Conservation (phyloP, 2,113 vertebrate genomes). For the Neoarius graeffei region DNA sequence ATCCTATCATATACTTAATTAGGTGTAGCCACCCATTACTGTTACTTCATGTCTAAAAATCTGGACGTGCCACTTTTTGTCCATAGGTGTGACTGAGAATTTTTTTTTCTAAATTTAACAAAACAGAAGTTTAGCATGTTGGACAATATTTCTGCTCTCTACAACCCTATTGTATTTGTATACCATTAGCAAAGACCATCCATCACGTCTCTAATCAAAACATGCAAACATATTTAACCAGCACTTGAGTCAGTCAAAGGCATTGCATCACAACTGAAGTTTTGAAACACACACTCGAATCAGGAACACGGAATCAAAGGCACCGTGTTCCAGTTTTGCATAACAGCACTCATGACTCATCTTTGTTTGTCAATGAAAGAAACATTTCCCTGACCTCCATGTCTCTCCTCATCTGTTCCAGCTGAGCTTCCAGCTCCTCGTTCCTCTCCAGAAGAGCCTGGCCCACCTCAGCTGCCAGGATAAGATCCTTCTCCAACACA, state of each 20-base stretch:
- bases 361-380: background rate
- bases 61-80: background rate
- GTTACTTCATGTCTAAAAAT: background rate
- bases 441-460: constrained; percentile 78
- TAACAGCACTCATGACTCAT: background rate
- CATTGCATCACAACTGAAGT: background rate
- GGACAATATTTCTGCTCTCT: background rate
- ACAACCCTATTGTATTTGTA: background rate
- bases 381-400: constrained; percentile 65
- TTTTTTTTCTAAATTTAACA: background rate
- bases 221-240: background rate
- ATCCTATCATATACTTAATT: background rate
- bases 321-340: background rate
- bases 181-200: background rate
- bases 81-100: background rate
- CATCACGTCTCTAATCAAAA: background rate
- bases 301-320: background rate
- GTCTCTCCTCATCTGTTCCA: constrained; percentile 67
- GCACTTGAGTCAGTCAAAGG: background rate
- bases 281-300: background rate
- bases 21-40: background rate
- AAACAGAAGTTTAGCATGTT: background rate
- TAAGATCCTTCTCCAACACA: constrained; percentile 72
- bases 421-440: constrained; percentile 69
- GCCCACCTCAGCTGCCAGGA: constrained; percentile 77